Conservation (phyloP, 2,797 vertebrate species). For the Acomys russatus region DNA sequence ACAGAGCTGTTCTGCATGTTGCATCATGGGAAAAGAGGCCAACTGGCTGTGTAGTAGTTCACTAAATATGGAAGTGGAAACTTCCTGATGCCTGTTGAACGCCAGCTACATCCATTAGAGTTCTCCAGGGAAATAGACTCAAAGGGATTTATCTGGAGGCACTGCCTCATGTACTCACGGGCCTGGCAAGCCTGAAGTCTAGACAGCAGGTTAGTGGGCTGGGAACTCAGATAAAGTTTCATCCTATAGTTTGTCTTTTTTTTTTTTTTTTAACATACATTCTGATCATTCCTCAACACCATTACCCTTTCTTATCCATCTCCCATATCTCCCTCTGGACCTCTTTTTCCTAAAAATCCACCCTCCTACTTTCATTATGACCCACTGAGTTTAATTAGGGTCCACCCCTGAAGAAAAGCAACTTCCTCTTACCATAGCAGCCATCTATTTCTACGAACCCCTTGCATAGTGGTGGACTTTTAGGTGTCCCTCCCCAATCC, state of each 20-base stretch:
- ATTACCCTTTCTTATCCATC: background rate
- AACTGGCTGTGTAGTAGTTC: background rate
- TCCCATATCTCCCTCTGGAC: background rate
- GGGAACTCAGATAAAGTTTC: background rate
- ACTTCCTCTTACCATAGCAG: background rate
- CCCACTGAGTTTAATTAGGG: background rate
- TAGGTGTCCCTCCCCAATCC: background rate
- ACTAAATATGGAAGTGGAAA: background rate
- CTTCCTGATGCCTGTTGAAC: background rate
- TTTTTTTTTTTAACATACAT: background rate
- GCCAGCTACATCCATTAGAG: background rate
- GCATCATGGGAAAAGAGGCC: background rate
- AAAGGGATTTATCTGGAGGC: conserved; percentile 2
- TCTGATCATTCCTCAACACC: background rate
- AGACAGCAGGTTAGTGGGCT: background rate
- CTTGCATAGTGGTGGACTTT: background rate
- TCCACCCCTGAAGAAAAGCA: background rate
- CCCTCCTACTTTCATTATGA: background rate
- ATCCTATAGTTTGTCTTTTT: background rate
- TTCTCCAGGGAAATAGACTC: conserved; percentile 24
- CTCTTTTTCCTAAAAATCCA: background rate
- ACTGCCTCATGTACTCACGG: background rate
- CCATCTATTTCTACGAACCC: background rate
- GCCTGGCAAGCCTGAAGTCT: background rate
- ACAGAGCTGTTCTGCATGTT: background rate